Base-by-base conservation (phyloP, 2,888 invertebrate species). In the Drosophila recens region DNA sequence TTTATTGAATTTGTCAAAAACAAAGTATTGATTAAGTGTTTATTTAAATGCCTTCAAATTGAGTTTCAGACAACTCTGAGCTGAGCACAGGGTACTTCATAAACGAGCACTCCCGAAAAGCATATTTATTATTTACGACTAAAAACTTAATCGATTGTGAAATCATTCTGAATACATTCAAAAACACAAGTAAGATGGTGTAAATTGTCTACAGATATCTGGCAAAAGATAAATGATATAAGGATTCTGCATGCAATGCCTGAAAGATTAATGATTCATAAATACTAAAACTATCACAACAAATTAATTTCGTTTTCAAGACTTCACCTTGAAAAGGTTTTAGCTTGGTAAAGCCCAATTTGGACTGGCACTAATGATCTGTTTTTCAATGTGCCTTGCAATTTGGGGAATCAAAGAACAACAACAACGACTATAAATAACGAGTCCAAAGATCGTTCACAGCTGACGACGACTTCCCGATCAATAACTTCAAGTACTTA, bases 181-280 rank as follows among this genome's bases (percentile, higher is more conserved):
- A 56, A 45, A 17, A 56, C 38, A 38, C 13, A 27, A 10, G 23
- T n/a, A 52, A 52, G 36, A 8, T 38, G 23, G 13, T 20, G 52
- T 40, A 40, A 53, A 4, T 27, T 27, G 8, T n/a, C n/a, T 23
- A n/a, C 45, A 27, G 13, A 13, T 27, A 45, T 15, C 27, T 40
- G 27, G 11, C 13, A 2, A 54, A 33, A 54, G 54, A 54, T 54
- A 43, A 54, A 54, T 54, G 42, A 33, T 54, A 13, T 42, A 11
- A 23, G 23, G 3, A 10, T 40, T 38, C 10, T n/a, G 27, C 54
- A 40, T 54, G 11, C n/a, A 54, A 8, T 40, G 10, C 11, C 33
- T 30, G 3, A 10, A 48, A 72, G 66, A 72, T 66, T 58, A 58
- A 71, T 66, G 48, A 71, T 42, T 23, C 42, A 11, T 17, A 11